phyloP scores from a whole-genome alignment of 2,888 invertebrate species.

The Yponomeuta malinellus region DNA sequence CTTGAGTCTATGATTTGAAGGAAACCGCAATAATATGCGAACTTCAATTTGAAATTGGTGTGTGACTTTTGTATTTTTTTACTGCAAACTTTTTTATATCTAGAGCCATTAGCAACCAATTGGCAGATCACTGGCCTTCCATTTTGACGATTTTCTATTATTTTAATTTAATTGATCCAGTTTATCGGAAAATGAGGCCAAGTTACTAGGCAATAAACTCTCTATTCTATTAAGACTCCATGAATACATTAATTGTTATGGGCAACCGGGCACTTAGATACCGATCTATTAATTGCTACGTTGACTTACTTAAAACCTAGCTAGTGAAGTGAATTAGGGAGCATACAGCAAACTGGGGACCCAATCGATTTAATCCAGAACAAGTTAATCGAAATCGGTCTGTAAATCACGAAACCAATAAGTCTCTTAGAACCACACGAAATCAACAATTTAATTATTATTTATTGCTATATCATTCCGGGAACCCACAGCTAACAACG shows the following conservation, averaged over 20 bases:
- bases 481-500: conserved; percentile 51
- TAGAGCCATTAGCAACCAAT: background rate
- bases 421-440: background rate
- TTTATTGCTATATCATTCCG: conserved; percentile 22
- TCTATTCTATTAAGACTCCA: background rate
- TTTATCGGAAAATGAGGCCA: too few relatives aligned
- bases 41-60: background rate
- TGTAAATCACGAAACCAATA: background rate
- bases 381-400: conserved; percentile 4
- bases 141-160: background rate
- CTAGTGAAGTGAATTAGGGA: conserved; percentile 13
- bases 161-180: background rate
- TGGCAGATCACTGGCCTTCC: background rate
- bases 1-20: background rate
- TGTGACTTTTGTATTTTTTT: background rate
- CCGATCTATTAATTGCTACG: background rate
- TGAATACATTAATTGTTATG: background rate
- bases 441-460: conserved; percentile 16
- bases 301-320: background rate
- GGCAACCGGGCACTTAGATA: background rate
- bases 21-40: background rate
- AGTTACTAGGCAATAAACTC: background rate
- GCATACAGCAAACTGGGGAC: background rate
- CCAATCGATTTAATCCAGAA: background rate
- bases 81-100: background rate